Conservation (phyloP, 2,888 invertebrate genomes). For the Nudaria mundana region DNA sequence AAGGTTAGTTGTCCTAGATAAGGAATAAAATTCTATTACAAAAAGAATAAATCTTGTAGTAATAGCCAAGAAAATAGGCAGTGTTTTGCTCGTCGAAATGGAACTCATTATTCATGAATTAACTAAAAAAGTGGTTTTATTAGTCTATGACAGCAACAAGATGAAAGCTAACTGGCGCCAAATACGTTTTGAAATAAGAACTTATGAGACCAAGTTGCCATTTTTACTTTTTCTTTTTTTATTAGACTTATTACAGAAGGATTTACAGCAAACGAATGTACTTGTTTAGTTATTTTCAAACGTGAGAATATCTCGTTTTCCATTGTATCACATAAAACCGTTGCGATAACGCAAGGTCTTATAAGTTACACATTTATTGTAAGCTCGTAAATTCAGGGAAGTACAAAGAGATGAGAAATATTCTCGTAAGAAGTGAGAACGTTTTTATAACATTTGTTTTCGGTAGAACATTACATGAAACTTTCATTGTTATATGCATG, state of each 20-base stretch:
- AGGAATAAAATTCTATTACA: conserved; percentile 8
- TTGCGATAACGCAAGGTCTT: neutral
- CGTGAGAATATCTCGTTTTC: neutral
- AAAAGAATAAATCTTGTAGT: neutral
- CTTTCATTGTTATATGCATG: conserved; percentile 7
- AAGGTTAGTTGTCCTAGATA: conserved; percentile 8
- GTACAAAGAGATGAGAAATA: conserved; percentile 9
- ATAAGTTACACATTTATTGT: conserved; percentile 6
- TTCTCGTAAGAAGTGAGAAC: conserved; percentile 5
- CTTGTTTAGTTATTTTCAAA: neutral
- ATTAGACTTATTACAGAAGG: neutral
- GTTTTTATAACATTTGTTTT: conserved; percentile 10
- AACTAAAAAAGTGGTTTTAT: too few relatives aligned
- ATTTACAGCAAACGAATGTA: neutral
- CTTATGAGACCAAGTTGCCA: neutral
- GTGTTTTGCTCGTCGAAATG: conserved; percentile 1
- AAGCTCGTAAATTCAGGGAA: conserved; percentile 5
- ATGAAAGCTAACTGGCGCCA: neutral
- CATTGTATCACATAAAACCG: neutral
- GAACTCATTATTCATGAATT: neutral
- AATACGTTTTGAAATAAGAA: neutral
- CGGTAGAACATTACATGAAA: conserved; percentile 3
- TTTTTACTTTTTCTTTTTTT: neutral
- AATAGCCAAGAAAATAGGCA: conserved; percentile 6
- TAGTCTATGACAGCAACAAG: neutral